phyloP scores from a whole-genome alignment of 2,888 invertebrate genomes.

The Zygaena filipendulae region DNA sequence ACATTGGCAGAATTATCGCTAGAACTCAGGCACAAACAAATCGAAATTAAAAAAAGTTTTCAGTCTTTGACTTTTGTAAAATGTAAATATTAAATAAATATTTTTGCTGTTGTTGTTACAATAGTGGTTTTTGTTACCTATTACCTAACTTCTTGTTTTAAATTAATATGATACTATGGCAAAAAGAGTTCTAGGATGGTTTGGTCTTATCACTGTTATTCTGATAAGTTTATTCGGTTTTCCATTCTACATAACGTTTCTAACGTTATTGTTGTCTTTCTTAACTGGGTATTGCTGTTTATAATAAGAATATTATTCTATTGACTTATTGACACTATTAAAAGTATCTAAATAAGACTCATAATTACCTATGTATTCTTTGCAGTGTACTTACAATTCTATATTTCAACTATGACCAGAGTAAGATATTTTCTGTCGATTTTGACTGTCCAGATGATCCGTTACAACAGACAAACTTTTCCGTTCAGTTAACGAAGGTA shows the following conservation, averaged over 20 bases:
- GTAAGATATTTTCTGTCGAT: constrained; percentile 44
- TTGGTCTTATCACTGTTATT: constrained; percentile 47
- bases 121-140: too few species aligned
- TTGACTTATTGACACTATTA: not conserved
- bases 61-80: too few species aligned
- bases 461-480: constrained; percentile 48
- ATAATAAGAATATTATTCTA: constrained; percentile 5
- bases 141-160: too few species aligned
- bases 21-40: too few species aligned
- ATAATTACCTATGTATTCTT: constrained; percentile 15
- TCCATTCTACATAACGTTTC: constrained; percentile 42
- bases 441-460: constrained; percentile 57
- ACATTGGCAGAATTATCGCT: too few species aligned
- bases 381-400: constrained; percentile 45
- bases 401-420: constrained; percentile 47
- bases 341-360: too few species aligned
- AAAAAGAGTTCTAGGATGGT: constrained; percentile 42
- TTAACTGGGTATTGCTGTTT: constrained; percentile 37
- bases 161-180: constrained; percentile 27
- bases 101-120: too few species aligned
- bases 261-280: constrained; percentile 49
- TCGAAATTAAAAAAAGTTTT: too few species aligned
- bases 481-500: constrained; percentile 50
- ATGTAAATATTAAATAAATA: too few species aligned
- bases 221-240: constrained; percentile 50